A percentile compares a stretch with the other conserved stretches of the same genome.
Conservation (phyloP, 2,113 vertebrate species). For the Ammodramus savannarum region DNA sequence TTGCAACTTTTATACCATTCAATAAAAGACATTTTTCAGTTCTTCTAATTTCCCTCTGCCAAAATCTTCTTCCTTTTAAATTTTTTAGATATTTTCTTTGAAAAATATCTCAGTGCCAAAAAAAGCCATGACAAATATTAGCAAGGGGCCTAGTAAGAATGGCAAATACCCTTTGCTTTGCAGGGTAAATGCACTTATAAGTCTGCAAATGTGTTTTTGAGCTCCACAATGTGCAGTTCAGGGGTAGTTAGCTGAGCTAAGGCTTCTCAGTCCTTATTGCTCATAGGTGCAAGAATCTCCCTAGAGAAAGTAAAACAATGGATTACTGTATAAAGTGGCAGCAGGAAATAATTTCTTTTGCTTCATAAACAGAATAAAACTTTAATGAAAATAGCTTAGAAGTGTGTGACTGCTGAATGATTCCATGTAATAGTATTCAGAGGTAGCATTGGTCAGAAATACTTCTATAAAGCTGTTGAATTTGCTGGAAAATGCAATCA, state of each 20-base stretch:
- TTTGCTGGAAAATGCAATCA: neutral
- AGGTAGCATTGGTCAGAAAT: neutral
- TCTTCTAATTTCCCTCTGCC: neutral
- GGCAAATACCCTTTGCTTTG: neutral
- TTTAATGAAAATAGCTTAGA: neutral
- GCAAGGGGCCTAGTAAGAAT: neutral
- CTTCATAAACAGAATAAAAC: neutral
- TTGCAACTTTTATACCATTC: neutral
- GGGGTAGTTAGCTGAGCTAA: neutral
- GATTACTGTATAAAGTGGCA: neutral
- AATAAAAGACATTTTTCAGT: neutral
- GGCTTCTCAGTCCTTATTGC: neutral
- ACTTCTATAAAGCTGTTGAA: neutral
- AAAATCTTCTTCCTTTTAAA: neutral
- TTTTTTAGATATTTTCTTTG: neutral
- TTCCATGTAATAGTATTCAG: neutral
- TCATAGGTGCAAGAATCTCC: neutral
- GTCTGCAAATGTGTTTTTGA: neutral
- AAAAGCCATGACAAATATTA: neutral
- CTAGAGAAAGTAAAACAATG: neutral
- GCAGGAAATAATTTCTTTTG: conserved; percentile 15
- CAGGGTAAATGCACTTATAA: neutral
- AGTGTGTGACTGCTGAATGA: neutral
- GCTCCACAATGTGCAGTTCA: neutral
- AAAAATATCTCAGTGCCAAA: neutral